A percentile compares a stretch with the other conserved stretches of the same genome.
These are phyloP conservation scores for Drosophila mimica DNA, from an alignment of 2,888 invertebrate genomes.

Conservation along the genomic window DNA sequence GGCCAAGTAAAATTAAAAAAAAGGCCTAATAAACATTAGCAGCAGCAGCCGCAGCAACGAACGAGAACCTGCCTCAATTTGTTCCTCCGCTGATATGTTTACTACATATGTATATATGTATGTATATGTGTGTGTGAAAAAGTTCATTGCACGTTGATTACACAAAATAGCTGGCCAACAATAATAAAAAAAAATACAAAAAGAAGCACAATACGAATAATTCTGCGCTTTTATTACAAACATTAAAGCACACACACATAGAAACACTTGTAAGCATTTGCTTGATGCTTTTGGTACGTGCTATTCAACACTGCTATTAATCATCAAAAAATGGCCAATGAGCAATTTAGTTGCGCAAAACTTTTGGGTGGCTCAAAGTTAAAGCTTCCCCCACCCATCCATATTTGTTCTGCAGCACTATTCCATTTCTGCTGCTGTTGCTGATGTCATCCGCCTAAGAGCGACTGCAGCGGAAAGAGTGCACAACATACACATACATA, in stretches of 20 bases:
- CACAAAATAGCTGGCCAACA: constrained; percentile 61
- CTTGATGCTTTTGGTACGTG: constrained; percentile 59
- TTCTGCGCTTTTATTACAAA: constrained; percentile 58
- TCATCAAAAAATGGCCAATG: constrained; percentile 52
- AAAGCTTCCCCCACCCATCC: constrained; percentile 3
- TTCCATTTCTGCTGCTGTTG: constrained; percentile 12
- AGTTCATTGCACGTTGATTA: constrained; percentile 73
- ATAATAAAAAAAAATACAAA: constrained; percentile 22
- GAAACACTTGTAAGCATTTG: constrained; percentile 6
- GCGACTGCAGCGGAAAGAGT: constrained; percentile 34
- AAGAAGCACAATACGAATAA: not conserved
- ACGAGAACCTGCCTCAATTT: constrained; percentile 74
- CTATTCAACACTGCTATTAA: constrained; percentile 39
- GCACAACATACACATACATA: constrained; percentile 10
- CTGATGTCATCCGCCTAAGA: constrained; percentile 41
- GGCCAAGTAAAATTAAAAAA: constrained; percentile 25
- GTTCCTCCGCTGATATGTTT: constrained; percentile 43
- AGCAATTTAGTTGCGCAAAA: constrained; percentile 50
- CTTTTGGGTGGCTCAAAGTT: constrained; percentile 32
- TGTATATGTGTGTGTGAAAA: constrained; percentile 32
- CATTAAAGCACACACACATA: constrained; percentile 59
- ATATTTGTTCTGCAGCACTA: not conserved
- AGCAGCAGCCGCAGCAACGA: constrained; percentile 37
- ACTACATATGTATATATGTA: constrained; percentile 16
- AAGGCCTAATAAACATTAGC: constrained; percentile 28